Evolutionary conservation across 2,113 vertebrate species (phyloP), one percentile per base, ranked within the genome.

Genomic region (Perca schrenkii): DNA sequence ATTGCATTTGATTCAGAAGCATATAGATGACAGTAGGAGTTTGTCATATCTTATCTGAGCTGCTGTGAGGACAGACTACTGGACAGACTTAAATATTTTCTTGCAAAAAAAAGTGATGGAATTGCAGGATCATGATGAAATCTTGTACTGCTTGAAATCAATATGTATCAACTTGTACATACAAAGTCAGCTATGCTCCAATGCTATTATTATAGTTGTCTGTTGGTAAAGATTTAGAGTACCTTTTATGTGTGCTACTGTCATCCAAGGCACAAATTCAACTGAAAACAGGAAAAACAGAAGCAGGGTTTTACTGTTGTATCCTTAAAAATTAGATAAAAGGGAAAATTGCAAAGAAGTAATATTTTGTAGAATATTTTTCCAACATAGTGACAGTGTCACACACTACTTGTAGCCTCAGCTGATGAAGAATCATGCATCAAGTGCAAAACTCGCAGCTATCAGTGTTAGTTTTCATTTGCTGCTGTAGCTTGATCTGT

Each of bases 341-440:
- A 87, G 86, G 77, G 71, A 87, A 85, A 66, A 71, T 75, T 83
- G 68, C 81, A 86, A 89, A 75, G 21, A 53, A 86, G 75, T 91
- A 63, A 52, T 65, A 78, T 95, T 95, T 93, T 95, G 87, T 92
- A 92, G n/a, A 91, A 84, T 94, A 95, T 96, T 95, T 95, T 94
- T 94, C 83, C 90, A 90, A 73, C 73, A 82, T 69, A 79, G 82
- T 84, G 80, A 86, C 87, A 81, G 78, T 86, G 66, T 82, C 75
- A 65, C 81, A 86, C 75, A 83, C 86, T 90, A 76, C 79, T 79
- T 90, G 87, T 86, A 88, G 87, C 81, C 76, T 91, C 79, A 83
- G 90, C 90, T 86, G 80, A 86, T 84, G 86, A 92, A 88, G 91
- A 94, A 87, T 92, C 81, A 21, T 86, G 87, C 92, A 89, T 90